These are phyloP conservation scores for Philaenus spumarius DNA, from an alignment of 1,140 invertebrate genomes.

Conservation along the genomic window DNA sequence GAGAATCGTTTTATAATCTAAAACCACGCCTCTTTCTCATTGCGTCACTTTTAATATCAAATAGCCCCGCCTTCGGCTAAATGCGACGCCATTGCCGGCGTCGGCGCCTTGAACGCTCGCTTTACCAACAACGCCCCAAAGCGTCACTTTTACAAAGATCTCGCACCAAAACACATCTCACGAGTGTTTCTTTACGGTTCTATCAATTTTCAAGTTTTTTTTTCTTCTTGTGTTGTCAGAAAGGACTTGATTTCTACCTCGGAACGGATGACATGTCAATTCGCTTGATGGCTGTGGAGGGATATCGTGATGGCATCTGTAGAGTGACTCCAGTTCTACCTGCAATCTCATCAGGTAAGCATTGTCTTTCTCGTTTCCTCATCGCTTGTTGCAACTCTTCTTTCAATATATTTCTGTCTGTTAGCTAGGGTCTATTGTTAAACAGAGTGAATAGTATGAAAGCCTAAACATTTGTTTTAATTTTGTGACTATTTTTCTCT, in stretches of 20 bases:
- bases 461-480: no score
- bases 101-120: neutral
- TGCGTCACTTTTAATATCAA: slow-evolving; percentile 17
- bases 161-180: neutral
- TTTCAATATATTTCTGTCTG: no score
- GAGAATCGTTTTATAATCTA: slow-evolving; percentile 7
- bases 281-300: no score
- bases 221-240: neutral
- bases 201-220: neutral
- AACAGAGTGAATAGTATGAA: no score
- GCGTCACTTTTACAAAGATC: neutral
- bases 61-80: neutral
- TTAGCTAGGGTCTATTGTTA: no score
- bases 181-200: neutral
- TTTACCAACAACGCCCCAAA: neutral
- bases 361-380: no score
- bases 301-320: no score
- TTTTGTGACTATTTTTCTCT: no score
- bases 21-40: slow-evolving; percentile 14
- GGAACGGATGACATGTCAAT: slow-evolving; percentile 6
- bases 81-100: neutral
- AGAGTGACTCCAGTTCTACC: no score
- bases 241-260: neutral
- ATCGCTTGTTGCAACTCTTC: no score
- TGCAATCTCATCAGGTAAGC: no score